A percentile compares a stretch with the other conserved stretches of the same genome.
These are phyloP conservation scores for Tiliacea citrago DNA, from an alignment of 2,888 invertebrate genomes.

Conservation along the genomic window DNA sequence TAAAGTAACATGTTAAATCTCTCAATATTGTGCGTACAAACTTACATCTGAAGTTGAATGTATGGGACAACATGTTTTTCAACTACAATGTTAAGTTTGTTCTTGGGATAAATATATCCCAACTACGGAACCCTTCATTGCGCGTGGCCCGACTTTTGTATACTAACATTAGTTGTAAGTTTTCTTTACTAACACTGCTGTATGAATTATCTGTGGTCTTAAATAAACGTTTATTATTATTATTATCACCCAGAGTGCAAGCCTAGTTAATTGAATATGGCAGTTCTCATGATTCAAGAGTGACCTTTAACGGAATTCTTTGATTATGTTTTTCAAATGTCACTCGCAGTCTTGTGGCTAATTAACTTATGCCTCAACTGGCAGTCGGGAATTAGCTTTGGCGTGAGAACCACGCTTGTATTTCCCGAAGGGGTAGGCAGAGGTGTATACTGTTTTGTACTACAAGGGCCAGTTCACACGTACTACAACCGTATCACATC, in stretches of 20 bases:
- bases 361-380: background rate
- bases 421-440: background rate
- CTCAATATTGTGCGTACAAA: no score
- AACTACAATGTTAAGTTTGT: no score
- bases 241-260: conserved; percentile 3
- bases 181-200: background rate
- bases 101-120: no score
- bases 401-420: background rate
- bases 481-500: no score
- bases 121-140: no score
- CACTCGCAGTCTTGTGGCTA: conserved; percentile 16
- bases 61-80: no score
- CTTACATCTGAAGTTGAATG: no score
- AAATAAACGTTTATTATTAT: background rate
- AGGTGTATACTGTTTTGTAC: background rate
- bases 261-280: background rate
- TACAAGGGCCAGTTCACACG: no score
- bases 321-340: conserved; percentile 26
- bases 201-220: background rate
- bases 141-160: no score
- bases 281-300: conserved; percentile 30
- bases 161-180: background rate
- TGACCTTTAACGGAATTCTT: conserved; percentile 11
- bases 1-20: no score
- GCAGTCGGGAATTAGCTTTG: background rate